phyloP scores from a whole-genome alignment of 1,140 invertebrate genomes.

The Teleogryllus occipitalis region DNA sequence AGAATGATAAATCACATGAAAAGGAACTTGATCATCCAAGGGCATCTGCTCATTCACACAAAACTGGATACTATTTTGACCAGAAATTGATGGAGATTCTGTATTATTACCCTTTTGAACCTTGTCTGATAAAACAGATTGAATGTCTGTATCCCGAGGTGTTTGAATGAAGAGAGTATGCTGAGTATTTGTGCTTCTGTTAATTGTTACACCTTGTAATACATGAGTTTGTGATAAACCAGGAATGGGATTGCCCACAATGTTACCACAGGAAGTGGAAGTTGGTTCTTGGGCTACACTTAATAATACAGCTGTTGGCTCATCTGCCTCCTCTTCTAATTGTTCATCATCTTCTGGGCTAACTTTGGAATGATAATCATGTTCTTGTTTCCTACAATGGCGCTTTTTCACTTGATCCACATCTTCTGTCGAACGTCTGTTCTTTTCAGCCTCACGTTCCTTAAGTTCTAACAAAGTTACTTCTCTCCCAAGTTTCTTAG shows the following conservation, averaged over 20 bases:
- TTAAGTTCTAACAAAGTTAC: constrained; percentile 20
- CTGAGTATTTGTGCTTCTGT: not conserved
- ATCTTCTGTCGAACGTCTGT: constrained; percentile 11
- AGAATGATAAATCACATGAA: not conserved
- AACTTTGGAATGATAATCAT: not conserved
- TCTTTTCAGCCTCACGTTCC: constrained; percentile 18
- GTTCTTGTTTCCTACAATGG: not conserved
- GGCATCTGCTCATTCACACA: not conserved
- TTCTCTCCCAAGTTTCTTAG: constrained; percentile 19
- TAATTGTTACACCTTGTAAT: not conserved
- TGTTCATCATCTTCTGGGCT: not conserved
- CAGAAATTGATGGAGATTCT: not conserved
- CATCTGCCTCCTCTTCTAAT: not conserved
- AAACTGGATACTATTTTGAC: not conserved
- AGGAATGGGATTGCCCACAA: not conserved
- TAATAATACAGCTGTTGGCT: not conserved
- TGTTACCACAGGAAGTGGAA: not conserved
- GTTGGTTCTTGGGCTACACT: not conserved
- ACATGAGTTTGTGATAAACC: not conserved
- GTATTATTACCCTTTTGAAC: not conserved
- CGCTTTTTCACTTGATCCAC: constrained; percentile 11
- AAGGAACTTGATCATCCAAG: not conserved
- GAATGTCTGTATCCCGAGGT: not conserved
- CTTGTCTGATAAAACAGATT: not conserved
- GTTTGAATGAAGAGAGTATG: not conserved